Evolutionary conservation across 2,113 vertebrate genomes (phyloP), one percentile per base, ranked within the genome.

Genomic region (Pristiophorus japonicus): DNA sequence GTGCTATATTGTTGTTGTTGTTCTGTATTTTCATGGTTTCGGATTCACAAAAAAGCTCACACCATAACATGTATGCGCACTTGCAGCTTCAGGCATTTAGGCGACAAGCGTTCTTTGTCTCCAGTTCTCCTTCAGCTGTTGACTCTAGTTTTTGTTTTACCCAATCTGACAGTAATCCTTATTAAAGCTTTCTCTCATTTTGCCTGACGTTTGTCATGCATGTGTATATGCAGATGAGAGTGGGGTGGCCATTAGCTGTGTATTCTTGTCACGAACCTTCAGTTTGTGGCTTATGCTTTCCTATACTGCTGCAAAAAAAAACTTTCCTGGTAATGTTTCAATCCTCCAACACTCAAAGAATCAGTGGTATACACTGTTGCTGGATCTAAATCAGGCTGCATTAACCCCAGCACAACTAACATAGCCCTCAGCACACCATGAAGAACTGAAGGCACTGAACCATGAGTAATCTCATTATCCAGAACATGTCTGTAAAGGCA

Each of bases 301-400:
- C 55, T 42, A 42, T 27, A n/a, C 90, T n/a, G 55, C n/a, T 92
- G 88, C 55, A 34, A 91, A 91, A 47, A 47, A 62, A 14, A 18
- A 16, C 20, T 87, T 51, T 87, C 7, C 34, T 91, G 91, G 20
- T 67, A 38, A 92, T 45, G 97, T 97, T 98, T 97, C 97, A 98
- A 98, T 98, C 97, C 97, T 97, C 97, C 98, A 98, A 97, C 97
- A 98, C 97, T 97, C 97, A 70, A 87, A 96, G 97, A 97, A 97
- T 97, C 97, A 96, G 97, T 97, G 97, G 97, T 97, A 97, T 97
- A 97, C 97, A 97, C 96, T 97, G 97, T 97, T 97, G 97, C 96
- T 98, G 98, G 97, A 97, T 98, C 97, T 96, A 93, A 7, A 97
- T 97, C 96, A 97, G 97, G 97, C 97, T 98, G 97, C 97, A 97